Conservation (phyloP, 2,888 invertebrate genomes). For the Exephanes ischioxanthus region DNA sequence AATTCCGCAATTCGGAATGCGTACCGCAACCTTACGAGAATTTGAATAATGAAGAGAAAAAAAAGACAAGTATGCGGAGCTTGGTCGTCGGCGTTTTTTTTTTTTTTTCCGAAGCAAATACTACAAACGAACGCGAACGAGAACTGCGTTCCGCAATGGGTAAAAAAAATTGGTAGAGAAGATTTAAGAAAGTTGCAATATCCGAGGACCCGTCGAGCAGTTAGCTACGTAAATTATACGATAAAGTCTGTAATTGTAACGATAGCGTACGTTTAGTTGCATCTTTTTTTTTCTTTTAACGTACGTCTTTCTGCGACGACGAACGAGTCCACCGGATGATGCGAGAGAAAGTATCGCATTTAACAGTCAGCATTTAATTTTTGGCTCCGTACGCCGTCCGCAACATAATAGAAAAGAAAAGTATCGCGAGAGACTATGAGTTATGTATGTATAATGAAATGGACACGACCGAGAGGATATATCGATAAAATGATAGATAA, state of each 20-base stretch:
- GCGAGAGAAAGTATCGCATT: conserved; percentile 20
- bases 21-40: conserved; percentile 49
- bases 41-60: conserved; percentile 38
- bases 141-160: neutral
- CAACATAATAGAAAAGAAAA: conserved; percentile 17
- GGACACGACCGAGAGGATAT: conserved; percentile 25
- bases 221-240: conserved; percentile 51
- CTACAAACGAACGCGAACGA: neutral
- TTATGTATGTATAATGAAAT: conserved; percentile 30
- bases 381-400: conserved; percentile 12
- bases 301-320: conserved; percentile 17
- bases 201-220: conserved; percentile 40
- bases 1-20: conserved; percentile 56
- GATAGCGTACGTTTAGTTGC: conserved; percentile 38
- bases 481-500: conserved; percentile 46
- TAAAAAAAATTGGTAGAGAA: conserved; percentile 3
- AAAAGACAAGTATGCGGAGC: conserved; percentile 4
- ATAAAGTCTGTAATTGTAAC: conserved; percentile 58
- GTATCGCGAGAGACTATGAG: conserved; percentile 29
- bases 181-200: conserved; percentile 36
- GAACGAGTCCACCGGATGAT: conserved; percentile 35
- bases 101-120: conserved; percentile 14
- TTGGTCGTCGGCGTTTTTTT: neutral
- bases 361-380: conserved; percentile 25
- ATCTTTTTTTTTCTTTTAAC: conserved; percentile 45